Conservation (phyloP, 2,888 invertebrate genomes). For the Aporophyla nigra region DNA sequence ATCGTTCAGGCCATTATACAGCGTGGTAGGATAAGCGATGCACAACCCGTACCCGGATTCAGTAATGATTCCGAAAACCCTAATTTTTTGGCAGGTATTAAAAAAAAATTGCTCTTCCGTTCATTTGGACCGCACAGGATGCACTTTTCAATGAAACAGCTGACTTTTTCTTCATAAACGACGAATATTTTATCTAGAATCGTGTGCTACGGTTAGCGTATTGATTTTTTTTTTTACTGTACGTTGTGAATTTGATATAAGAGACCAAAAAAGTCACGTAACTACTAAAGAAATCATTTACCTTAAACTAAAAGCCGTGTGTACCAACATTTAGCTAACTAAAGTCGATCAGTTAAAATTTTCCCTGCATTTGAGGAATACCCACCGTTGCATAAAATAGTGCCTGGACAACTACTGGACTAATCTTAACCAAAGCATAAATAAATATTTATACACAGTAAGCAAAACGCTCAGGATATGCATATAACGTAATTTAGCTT, state of each 20-base stretch:
- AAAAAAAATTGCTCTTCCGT: too few species aligned
- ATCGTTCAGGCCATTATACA: not conserved
- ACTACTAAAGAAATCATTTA: not conserved
- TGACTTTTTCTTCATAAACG: too few species aligned
- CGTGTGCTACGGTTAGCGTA: too few species aligned
- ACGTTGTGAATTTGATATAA: not conserved
- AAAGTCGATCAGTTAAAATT: conserved; percentile 72
- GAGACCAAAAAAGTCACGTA: not conserved
- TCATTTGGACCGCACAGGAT: too few species aligned
- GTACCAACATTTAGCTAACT: conserved; percentile 49
- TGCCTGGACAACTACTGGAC: conserved; percentile 57
- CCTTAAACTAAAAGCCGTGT: conserved; percentile 12
- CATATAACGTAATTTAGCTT: conserved; percentile 68
- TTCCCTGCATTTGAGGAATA: conserved; percentile 73
- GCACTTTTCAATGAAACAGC: too few species aligned
- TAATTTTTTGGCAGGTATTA: too few species aligned
- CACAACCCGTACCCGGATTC: too few species aligned
- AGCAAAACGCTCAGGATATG: conserved; percentile 57
- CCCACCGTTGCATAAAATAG: conserved; percentile 70
- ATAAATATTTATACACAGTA: conserved; percentile 66
- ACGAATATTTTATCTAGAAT: too few species aligned
- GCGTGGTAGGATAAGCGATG: too few species aligned
- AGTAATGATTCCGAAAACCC: too few species aligned
- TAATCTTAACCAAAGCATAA: conserved; percentile 60
- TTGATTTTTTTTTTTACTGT: too few species aligned